Conservation (phyloP, 2,888 invertebrate species). For the Keiferia lycopersicella region DNA sequence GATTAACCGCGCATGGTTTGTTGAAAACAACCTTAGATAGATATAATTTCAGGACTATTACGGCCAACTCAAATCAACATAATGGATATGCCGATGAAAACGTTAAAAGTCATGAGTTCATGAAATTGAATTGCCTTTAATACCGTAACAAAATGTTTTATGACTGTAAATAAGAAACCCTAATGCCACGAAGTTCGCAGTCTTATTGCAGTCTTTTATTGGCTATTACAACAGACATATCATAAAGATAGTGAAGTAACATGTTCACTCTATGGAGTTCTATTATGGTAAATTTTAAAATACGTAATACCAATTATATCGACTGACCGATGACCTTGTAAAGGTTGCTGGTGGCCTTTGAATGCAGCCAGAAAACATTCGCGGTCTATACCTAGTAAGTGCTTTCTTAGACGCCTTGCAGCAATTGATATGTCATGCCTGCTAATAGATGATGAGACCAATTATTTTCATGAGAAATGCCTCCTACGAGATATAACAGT, state of each 20-base stretch:
- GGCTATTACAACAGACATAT: not conserved
- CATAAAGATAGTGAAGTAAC: no score
- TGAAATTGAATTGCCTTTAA: constrained; percentile 12
- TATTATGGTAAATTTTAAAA: no score
- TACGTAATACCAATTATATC: no score
- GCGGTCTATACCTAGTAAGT: no score
- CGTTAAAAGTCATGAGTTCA: constrained; percentile 15
- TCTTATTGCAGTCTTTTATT: constrained; percentile 1
- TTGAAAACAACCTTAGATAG: not conserved
- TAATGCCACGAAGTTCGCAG: not conserved
- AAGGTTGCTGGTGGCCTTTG: no score
- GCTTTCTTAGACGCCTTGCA: no score
- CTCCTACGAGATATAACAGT: no score
- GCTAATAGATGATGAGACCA: no score
- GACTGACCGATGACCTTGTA: not conserved
- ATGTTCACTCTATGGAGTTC: no score
- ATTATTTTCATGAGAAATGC: no score
- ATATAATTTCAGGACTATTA: not conserved
- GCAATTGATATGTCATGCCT: no score
- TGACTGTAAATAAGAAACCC: constrained; percentile 16
- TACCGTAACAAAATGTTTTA: constrained; percentile 6
- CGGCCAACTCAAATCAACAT: not conserved
- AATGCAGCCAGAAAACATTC: no score
- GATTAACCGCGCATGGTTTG: not conserved
- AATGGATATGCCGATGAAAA: constrained; percentile 14